phyloP scores from a whole-genome alignment of 2,113 vertebrate genomes.

The Marcusenius ussheri region DNA sequence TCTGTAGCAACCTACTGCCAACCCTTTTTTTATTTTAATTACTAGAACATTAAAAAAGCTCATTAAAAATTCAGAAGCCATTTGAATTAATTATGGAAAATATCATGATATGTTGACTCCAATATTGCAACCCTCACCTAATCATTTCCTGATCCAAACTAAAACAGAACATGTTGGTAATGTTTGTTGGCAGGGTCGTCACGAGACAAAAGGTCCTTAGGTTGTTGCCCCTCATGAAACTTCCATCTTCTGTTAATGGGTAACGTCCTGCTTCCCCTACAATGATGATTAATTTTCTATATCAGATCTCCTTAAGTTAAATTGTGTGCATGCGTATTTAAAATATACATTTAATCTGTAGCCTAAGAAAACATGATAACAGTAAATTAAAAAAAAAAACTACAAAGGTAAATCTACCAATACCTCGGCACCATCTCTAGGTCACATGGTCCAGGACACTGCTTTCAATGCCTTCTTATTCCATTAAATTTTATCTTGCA shows the following conservation, averaged over 20 bases:
- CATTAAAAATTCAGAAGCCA: slow-evolving; percentile 3
- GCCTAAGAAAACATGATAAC: not conserved
- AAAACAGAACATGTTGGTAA: not conserved
- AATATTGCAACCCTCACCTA: not conserved
- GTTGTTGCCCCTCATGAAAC: not conserved
- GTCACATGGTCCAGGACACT: not conserved
- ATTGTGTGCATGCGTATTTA: not conserved
- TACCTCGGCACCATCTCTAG: not conserved
- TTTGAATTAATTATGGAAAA: slow-evolving; percentile 9
- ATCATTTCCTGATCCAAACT: not conserved
- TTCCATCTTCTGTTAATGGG: not conserved
- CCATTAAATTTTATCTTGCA: slow-evolving; percentile 33
- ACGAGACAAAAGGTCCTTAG: not conserved
- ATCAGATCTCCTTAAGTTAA: not conserved
- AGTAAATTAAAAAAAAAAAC: not conserved
- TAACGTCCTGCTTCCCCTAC: not conserved
- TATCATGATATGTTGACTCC: slow-evolving; percentile 11
- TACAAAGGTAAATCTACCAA: not conserved
- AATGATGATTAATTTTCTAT: not conserved
- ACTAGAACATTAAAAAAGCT: slow-evolving; percentile 8
- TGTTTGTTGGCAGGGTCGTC: not conserved
- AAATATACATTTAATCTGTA: not conserved
- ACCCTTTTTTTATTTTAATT: slow-evolving; percentile 19
- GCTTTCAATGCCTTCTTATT: not conserved
- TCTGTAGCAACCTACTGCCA: slow-evolving; percentile 42